A percentile compares a stretch with the other conserved stretches of the same genome.
Evolutionary conservation across 2,888 invertebrate species (phyloP).

Genomic region (Drosophila anomelani): DNA sequence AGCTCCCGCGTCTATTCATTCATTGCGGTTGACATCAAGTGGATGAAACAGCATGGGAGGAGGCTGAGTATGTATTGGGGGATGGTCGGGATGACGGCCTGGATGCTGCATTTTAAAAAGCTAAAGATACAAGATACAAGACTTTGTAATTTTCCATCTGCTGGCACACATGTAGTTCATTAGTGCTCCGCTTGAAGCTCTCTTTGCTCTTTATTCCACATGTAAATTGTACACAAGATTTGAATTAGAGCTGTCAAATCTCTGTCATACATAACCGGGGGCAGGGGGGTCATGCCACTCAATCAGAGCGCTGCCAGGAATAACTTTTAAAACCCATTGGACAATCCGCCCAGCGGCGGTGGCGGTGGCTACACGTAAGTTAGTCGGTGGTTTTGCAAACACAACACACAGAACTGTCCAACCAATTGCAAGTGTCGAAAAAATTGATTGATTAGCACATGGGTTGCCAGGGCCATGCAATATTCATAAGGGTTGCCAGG

Average conservation of each 20-base stretch:
- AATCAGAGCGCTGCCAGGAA: slow-evolving; percentile 63
- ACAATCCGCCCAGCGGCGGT: slow-evolving; percentile 19
- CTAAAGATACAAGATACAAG: slow-evolving; percentile 59
- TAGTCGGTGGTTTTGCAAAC: slow-evolving; percentile 38
- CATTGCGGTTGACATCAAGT: slow-evolving; percentile 70
- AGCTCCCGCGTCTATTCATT: slow-evolving; percentile 44
- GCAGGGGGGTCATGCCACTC: slow-evolving; percentile 56
- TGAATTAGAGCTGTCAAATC: slow-evolving; percentile 79
- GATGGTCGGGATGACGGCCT: slow-evolving; percentile 7
- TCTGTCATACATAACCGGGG: slow-evolving; percentile 65
- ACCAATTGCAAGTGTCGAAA: slow-evolving; percentile 51
- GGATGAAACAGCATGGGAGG: slow-evolving; percentile 18
- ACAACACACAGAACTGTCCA: slow-evolving; percentile 39
- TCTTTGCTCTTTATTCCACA: slow-evolving; percentile 46
- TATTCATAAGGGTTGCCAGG: slow-evolving; percentile 72
- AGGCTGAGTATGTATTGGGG: slow-evolving; percentile 2
- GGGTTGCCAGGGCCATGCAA: slow-evolving; percentile 56
- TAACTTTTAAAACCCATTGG: slow-evolving; percentile 64
- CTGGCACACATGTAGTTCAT: slow-evolving; percentile 78
- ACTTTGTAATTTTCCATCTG: slow-evolving; percentile 74
- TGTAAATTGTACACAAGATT: slow-evolving; percentile 72
- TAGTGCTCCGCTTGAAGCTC: slow-evolving; percentile 46
- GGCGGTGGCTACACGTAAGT: slow-evolving; percentile 6
- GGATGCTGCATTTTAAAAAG: slow-evolving; percentile 51
- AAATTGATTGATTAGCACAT: slow-evolving; percentile 73